Evolutionary conservation across 1,140 invertebrate species (phyloP).

Genomic region (Hormaphis cornu): DNA sequence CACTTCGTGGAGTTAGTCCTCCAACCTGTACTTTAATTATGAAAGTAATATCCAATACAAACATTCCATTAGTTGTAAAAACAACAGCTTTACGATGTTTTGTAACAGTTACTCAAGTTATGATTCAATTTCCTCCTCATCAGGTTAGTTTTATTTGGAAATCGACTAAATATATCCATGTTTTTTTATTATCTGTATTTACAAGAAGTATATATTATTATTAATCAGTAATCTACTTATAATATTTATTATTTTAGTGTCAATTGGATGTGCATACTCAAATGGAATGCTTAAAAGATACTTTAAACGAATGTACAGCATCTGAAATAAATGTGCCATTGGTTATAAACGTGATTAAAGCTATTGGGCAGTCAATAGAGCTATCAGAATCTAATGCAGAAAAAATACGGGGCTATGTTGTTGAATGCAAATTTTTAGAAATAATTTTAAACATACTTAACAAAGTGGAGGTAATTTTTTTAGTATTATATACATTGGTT

Average conservation of each 20-base stretch:
- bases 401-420: conserved; percentile 19
- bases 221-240: conserved; percentile 21
- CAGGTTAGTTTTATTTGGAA: conserved; percentile 46
- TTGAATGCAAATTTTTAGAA: conserved; percentile 26
- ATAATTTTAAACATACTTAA: conserved; percentile 7
- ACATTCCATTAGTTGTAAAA: conserved; percentile 42
- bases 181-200: neutral
- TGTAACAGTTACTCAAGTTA: conserved; percentile 49
- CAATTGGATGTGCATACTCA: conserved; percentile 52
- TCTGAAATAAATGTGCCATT: neutral
- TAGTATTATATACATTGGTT: neutral
- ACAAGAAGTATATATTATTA: neutral
- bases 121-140: conserved; percentile 50
- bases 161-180: no score
- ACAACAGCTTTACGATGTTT: conserved; percentile 48
- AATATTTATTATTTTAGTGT: conserved; percentile 46
- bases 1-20: conserved; percentile 51
- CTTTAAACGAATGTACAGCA: conserved; percentile 17
- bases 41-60: conserved; percentile 44
- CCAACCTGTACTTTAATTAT: conserved; percentile 52
- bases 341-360: conserved; percentile 13
- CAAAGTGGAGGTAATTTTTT: neutral
- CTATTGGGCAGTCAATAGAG: conserved; percentile 27
- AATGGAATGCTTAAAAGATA: conserved; percentile 43
- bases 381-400: conserved; percentile 21